Percentiles rank a stretch among this genome's conserved stretches.
These are phyloP conservation scores for Himalopsyche phryganea DNA, from an alignment of 1,140 invertebrate genomes.

Conservation along the genomic window DNA sequence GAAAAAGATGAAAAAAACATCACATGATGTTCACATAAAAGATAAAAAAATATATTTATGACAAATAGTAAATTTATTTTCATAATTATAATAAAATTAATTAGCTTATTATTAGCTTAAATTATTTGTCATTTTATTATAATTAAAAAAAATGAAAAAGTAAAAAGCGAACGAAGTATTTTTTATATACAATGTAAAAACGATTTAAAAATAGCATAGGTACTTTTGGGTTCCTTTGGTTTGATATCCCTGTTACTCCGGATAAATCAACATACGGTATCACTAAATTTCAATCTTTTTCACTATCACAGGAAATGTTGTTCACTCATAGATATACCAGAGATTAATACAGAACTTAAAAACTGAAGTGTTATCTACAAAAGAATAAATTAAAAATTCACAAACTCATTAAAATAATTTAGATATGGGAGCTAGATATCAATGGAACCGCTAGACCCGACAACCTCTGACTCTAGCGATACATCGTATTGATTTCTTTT, in stretches of 20 bases:
- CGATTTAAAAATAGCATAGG: no score
- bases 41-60: no score
- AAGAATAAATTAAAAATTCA: constrained; percentile 25
- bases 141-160: no score
- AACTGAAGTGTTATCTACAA: neutral
- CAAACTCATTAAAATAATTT: constrained; percentile 19
- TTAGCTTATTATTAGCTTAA: no score
- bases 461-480: neutral
- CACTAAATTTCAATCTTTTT: constrained; percentile 14
- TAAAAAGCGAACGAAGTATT: no score
- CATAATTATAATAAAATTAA: no score
- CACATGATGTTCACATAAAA: no score
- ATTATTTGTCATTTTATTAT: no score
- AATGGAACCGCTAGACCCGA: neutral
- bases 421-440: constrained; percentile 4
- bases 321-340: constrained; percentile 13
- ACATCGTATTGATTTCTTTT: neutral
- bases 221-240: no score
- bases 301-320: constrained; percentile 15
- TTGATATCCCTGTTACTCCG: neutral
- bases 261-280: constrained; percentile 5
- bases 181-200: no score
- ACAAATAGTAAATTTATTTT: no score
- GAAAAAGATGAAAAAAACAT: no score
- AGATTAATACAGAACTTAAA: constrained; percentile 16